These are phyloP conservation scores for Brachionus rotundiformis DNA, from an alignment of 1,140 invertebrate species.

Conservation along the genomic window DNA sequence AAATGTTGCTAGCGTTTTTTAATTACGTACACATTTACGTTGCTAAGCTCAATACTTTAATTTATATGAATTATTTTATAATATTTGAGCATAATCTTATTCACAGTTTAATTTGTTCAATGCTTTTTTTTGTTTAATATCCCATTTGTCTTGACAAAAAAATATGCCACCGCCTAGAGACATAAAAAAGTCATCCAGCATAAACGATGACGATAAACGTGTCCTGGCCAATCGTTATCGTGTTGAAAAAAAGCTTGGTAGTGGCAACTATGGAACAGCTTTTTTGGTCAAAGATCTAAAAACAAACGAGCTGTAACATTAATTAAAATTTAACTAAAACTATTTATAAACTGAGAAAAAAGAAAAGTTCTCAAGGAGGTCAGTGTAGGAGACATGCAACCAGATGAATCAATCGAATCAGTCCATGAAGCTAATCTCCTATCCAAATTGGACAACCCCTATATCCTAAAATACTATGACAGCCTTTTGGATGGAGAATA, in stretches of 20 bases:
- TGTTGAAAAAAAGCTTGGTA: conserved; percentile 61
- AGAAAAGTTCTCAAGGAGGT: conserved; percentile 64
- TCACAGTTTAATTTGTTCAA: conserved; percentile 7
- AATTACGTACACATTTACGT: neutral
- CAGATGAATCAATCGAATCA: conserved; percentile 63
- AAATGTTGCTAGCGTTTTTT: conserved; percentile 17
- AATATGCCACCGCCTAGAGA: conserved; percentile 38
- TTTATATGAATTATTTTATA: neutral
- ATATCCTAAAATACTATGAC: conserved; percentile 63
- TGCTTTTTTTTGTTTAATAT: neutral
- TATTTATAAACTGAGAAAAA: neutral
- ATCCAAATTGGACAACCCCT: conserved; percentile 60
- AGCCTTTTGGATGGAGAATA: conserved; percentile 62
- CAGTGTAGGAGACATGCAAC: conserved; percentile 60
- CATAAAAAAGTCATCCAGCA: conserved; percentile 14
- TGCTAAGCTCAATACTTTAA: neutral
- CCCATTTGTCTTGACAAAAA: neutral
- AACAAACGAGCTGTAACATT: conserved; percentile 53
- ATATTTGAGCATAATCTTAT: conserved; percentile 14
- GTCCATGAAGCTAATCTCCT: conserved; percentile 61
- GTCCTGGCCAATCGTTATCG: conserved; percentile 57
- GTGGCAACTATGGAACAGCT: conserved; percentile 64
- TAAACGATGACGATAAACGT: conserved; percentile 37
- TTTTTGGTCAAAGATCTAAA: conserved; percentile 61
- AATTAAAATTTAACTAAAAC: neutral